Base-by-base conservation (phyloP, 2,113 vertebrate genomes). In the Sula dactylatra region DNA sequence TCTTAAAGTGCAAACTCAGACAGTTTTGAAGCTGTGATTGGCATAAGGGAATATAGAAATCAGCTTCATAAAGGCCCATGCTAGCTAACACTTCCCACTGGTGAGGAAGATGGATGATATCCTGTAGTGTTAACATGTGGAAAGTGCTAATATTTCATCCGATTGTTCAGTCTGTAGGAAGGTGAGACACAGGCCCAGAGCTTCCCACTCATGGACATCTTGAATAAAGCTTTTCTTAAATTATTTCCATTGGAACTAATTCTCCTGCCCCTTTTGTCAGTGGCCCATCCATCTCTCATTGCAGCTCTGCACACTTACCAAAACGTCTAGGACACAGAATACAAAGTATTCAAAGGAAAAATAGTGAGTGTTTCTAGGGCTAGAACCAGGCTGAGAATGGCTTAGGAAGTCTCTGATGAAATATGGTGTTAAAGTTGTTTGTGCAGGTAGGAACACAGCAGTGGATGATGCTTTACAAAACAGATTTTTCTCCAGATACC, bases 231-330 rank as follows among this genome's bases (percentile, higher is more conserved):
- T 92, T 90, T 94, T 69, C 86, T 92, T 77, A 87, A 92, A 96
- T 92, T 81, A 96, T 95, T 95, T 96, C 91, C 95, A 92, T 84
- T 94, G 94, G 91, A 96, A 95, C 86, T 94, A 81, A 90, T 95
- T 92, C 92, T 92, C 94, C 82, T 92, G 94, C 88, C 64, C 78
- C 73, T 92, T 92, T 95, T 94, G 91, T 95, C 91, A 85, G 94
- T 84, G 92, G 69, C 55, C 69, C 88, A 94, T 94, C 92, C 91
- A 92, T 96, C 89, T 96, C 94, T 40, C 1, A 2, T n/a, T 79
- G 84, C 70, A 82, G 61, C 70, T 59, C 71, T 44, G 66, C 32
- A 73, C 54, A 72, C 74, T 78, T 82, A 38, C 73, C 49, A 21
- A 64, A 90, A 81, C 1, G n/a, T 31, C 82, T 84, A 49, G 70